These are phyloP conservation scores for Eupithecia abbreviata DNA, from an alignment of 2,888 invertebrate species.

Conservation along the genomic window DNA sequence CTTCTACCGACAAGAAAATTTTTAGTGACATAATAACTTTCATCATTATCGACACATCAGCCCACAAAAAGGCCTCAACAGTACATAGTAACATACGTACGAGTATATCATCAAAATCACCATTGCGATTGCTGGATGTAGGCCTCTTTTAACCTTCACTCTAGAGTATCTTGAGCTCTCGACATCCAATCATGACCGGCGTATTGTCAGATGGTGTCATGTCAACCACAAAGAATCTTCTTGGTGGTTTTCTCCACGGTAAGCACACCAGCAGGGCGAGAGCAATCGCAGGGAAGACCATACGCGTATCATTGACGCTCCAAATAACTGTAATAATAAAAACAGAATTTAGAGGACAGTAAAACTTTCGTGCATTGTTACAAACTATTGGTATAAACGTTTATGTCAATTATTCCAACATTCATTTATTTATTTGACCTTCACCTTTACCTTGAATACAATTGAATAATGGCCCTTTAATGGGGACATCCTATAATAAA, in stretches of 20 bases:
- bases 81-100: no score
- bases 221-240: no score
- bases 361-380: not conserved
- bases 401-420: conserved; percentile 12
- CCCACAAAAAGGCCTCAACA: not conserved
- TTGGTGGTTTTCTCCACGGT: no score
- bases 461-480: conserved; percentile 52
- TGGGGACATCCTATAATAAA: conserved; percentile 48
- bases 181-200: no score
- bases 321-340: not conserved
- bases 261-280: no score
- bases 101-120: no score
- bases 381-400: not conserved
- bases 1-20: not conserved
- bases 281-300: no score
- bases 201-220: no score
- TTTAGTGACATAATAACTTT: not conserved
- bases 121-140: no score
- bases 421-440: conserved; percentile 39
- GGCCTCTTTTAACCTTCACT: no score
- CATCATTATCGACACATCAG: not conserved
- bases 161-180: no score
- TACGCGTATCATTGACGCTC: not conserved
- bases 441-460: conserved; percentile 51
- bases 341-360: no score